Evolutionary conservation across 2,888 invertebrate genomes (phyloP).

Genomic region (Temnothorax rugatulus): DNA sequence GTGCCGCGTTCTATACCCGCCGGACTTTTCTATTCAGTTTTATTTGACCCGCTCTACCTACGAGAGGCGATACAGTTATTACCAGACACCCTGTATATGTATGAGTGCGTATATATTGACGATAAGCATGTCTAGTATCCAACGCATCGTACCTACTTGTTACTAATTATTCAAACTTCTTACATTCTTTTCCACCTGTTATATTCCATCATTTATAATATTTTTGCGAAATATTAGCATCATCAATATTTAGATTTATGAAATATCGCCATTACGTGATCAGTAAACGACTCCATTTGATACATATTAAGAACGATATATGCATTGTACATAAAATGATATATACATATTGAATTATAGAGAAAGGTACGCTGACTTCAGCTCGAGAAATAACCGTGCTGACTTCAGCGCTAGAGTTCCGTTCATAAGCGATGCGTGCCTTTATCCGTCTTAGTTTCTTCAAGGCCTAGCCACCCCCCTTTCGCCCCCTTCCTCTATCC

Average conservation of each 20-base stretch:
- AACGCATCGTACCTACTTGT: not conserved
- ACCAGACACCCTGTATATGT: not conserved
- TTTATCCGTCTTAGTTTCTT: conserved; percentile 71
- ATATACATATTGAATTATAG: not conserved
- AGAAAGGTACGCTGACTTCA: conserved; percentile 53
- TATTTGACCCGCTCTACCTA: not conserved
- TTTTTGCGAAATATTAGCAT: not conserved
- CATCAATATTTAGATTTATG: not conserved
- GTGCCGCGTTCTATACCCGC: not conserved
- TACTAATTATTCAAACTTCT: conserved; percentile 3
- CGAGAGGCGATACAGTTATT: not conserved
- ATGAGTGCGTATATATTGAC: not conserved
- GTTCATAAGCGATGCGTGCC: conserved; percentile 53
- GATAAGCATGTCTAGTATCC: conserved; percentile 46
- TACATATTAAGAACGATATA: not conserved
- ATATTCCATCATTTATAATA: not conserved
- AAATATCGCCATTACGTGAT: not conserved
- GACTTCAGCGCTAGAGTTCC: conserved; percentile 52
- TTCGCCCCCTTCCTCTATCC: conserved; percentile 35
- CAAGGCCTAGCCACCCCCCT: conserved; percentile 71
- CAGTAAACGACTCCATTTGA: not conserved
- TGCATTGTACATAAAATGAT: not conserved
- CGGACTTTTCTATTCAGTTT: not conserved
- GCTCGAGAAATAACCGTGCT: conserved; percentile 49
- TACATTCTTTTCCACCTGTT: not conserved